phyloP scores from a whole-genome alignment of 2,113 vertebrate species.

The Fulmarus glacialis region DNA sequence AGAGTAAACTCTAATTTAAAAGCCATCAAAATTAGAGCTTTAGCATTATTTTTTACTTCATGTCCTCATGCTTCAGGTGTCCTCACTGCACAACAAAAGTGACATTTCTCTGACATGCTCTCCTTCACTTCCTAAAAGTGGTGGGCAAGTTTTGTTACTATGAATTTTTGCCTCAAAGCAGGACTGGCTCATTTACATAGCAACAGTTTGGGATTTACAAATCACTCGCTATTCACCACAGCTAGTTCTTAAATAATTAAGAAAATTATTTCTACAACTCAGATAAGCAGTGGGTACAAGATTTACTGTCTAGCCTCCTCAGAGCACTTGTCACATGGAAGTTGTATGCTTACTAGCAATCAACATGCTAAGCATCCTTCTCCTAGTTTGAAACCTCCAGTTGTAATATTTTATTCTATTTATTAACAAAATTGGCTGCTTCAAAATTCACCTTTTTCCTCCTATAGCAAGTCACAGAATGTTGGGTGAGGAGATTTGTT shows the following conservation, averaged over 20 bases:
- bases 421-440: not conserved
- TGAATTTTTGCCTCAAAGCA: not conserved
- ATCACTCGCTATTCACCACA: not conserved
- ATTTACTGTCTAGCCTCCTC: not conserved
- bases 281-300: not conserved
- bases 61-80: not conserved
- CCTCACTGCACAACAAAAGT: not conserved
- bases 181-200: not conserved
- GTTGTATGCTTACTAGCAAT: not conserved
- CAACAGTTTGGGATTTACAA: not conserved
- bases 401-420: not conserved
- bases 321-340: not conserved
- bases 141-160: not conserved
- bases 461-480: not conserved
- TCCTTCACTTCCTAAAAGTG: not conserved
- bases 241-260: not conserved
- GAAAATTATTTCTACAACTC: not conserved
- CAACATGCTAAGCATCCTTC: not conserved
- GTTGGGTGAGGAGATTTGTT: not conserved
- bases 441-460: not conserved
- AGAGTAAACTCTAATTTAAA: not conserved
- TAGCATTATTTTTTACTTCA: not conserved
- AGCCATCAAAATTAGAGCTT: not conserved
- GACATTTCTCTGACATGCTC: accelerated
- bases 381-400: not conserved